phyloP scores from a whole-genome alignment of 2,797 vertebrate species.

The Calcarius lapponicus region DNA sequence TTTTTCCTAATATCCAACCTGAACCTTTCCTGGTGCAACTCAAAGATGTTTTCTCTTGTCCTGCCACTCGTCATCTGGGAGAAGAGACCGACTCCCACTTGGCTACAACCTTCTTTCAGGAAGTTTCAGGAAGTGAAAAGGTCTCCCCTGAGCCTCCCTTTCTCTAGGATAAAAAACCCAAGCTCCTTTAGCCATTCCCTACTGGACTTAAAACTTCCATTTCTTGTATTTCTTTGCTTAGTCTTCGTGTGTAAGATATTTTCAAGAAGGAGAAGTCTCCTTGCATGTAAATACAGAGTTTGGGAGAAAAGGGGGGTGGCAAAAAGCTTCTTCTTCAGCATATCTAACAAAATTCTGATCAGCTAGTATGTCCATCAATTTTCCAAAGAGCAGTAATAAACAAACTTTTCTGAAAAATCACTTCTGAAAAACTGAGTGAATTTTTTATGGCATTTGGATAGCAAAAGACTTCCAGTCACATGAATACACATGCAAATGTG shows the following conservation, averaged over 20 bases:
- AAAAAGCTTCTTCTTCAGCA: neutral
- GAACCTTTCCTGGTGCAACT: accelerated
- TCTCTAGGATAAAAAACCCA: neutral
- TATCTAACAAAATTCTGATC: neutral
- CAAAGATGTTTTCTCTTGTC: neutral
- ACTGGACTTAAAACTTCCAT: neutral
- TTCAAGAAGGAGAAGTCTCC: neutral
- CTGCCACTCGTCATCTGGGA: neutral
- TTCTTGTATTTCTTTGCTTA: neutral
- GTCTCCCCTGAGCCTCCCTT: neutral
- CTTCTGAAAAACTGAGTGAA: neutral
- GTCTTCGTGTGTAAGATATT: neutral
- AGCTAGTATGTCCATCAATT: neutral
- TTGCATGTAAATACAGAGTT: neutral
- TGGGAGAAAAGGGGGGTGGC: neutral
- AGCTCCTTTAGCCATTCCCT: neutral
- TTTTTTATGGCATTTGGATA: neutral
- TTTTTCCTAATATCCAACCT: neutral
- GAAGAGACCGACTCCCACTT: neutral
- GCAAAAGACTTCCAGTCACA: neutral
- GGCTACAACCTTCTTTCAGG: neutral
- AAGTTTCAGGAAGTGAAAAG: neutral
- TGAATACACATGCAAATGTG: neutral
- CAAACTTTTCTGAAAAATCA: neutral
- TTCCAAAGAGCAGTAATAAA: neutral